phyloP scores from a whole-genome alignment of 2,113 vertebrate genomes.

The Gymnarchus niloticus region DNA sequence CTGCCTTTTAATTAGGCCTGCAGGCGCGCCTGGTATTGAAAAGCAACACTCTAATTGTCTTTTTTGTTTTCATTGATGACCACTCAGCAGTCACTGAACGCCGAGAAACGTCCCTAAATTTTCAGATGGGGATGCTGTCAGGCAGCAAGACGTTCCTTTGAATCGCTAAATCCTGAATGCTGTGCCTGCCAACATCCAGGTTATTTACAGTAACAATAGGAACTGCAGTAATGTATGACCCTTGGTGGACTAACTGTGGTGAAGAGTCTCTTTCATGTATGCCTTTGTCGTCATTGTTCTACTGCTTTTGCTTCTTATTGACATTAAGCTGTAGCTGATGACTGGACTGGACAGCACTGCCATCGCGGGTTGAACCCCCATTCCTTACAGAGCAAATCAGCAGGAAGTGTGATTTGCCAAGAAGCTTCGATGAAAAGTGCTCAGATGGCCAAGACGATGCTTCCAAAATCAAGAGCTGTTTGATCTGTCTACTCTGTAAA shows the following conservation, averaged over 20 bases:
- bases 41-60: not conserved
- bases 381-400: not conserved
- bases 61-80: not conserved
- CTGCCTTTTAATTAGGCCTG: conserved; percentile 9
- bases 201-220: not conserved
- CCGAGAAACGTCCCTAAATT: not conserved
- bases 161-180: not conserved
- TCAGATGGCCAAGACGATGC: too few relatives aligned
- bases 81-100: not conserved
- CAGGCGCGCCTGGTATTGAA: not conserved
- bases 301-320: not conserved
- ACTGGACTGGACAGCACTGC: not conserved
- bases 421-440: not conserved
- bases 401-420: not conserved
- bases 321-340: not conserved
- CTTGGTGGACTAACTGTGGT: not conserved
- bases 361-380: not conserved
- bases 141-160: not conserved
- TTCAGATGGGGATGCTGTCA: not conserved
- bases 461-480: too few relatives aligned
- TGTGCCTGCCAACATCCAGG: not conserved
- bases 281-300: not conserved
- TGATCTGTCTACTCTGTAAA: not conserved
- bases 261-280: not conserved
- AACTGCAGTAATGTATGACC: not conserved